phyloP scores from a whole-genome alignment of 2,797 vertebrate species.

The Karalla daura region DNA sequence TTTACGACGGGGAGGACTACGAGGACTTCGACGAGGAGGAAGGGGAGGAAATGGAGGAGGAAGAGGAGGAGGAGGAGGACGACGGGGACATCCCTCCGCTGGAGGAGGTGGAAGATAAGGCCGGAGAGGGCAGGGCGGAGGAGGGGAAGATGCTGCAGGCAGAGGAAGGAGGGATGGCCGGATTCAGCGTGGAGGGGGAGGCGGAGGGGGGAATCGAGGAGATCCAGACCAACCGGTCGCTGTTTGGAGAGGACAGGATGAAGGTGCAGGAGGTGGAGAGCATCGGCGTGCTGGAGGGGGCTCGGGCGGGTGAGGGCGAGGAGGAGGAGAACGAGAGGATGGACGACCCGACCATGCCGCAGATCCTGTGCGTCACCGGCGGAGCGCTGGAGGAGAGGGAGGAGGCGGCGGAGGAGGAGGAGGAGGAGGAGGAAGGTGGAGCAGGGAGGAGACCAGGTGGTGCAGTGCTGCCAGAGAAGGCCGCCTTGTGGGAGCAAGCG shows the following conservation, averaged over 20 bases:
- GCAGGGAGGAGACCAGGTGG: constrained; percentile 9
- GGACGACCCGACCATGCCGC: constrained; percentile 76
- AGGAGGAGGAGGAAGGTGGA: constrained; percentile 17
- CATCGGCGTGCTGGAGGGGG: constrained; percentile 83
- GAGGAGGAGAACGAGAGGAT: constrained; percentile 66
- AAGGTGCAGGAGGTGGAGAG: constrained; percentile 84
- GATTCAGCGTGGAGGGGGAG: constrained; percentile 67
- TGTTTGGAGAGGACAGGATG: constrained; percentile 75
- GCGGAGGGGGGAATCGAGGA: constrained; percentile 78
- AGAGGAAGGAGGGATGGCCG: constrained; percentile 57
- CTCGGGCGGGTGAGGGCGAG: constrained; percentile 54
- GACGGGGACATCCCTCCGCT: constrained; percentile 85
- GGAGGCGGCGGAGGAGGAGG: constrained; percentile 48
- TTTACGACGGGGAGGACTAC: constrained; percentile 81
- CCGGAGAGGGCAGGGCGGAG: constrained; percentile 57
- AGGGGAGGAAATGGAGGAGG: constrained; percentile 81
- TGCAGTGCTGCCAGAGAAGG: constrained; percentile 51
- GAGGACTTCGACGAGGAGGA: constrained; percentile 86
- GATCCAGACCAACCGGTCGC: constrained; percentile 66
- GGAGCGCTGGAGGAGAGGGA: constrained; percentile 70
- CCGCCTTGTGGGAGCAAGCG: constrained; percentile 23
- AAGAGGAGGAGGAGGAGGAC: constrained; percentile 82
- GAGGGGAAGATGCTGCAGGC: constrained; percentile 77
- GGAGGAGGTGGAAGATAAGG: constrained; percentile 74
- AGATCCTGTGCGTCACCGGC: constrained; percentile 79